phyloP scores from a whole-genome alignment of 2,888 invertebrate species.

The Sabatieria punctata region DNA sequence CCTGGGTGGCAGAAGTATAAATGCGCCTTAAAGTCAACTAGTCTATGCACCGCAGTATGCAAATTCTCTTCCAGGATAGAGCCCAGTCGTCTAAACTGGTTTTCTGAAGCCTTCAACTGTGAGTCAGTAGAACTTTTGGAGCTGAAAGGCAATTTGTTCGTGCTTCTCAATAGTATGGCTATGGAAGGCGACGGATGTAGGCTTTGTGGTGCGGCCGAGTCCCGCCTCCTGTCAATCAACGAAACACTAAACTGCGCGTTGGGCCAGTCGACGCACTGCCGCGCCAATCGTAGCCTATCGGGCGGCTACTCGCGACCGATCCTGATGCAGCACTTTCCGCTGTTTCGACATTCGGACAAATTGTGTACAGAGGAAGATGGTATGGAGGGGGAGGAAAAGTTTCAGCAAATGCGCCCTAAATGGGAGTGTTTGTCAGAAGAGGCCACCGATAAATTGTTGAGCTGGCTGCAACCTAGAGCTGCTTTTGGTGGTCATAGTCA shows the following conservation, averaged over 20 bases:
- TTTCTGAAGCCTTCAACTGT: too few relatives aligned
- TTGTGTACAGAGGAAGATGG: constrained; percentile 54
- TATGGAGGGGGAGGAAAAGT: constrained; percentile 50
- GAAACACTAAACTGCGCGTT: too few relatives aligned
- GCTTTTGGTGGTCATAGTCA: constrained; percentile 76
- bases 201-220: constrained; percentile 55
- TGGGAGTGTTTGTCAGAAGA: constrained; percentile 75
- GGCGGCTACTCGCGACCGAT: not conserved
- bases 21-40: too few relatives aligned
- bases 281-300: too few relatives aligned
- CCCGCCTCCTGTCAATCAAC: too few relatives aligned
- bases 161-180: constrained; percentile 84
- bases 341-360: constrained; percentile 68
- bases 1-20: too few relatives aligned
- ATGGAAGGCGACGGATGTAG: constrained; percentile 62
- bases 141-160: constrained; percentile 60
- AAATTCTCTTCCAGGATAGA: too few relatives aligned
- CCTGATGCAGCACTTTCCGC: constrained; percentile 65
- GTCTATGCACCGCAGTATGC: too few relatives aligned
- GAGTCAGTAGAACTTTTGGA: too few relatives aligned
- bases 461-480: constrained; percentile 51
- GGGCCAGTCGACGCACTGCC: not conserved
- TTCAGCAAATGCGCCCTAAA: constrained; percentile 52
- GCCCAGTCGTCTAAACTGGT: too few relatives aligned
- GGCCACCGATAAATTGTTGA: constrained; percentile 48